phyloP scores from a whole-genome alignment of 2,113 vertebrate genomes.

The crab-eating macaque (Macaca fascicularis) region T2T-MFA8v1.1 NC_088377.1:53400501-53401000 shows the following conservation, averaged over 20 bases:
- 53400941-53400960: not conserved
- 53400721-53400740: not conserved
- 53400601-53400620: not conserved
- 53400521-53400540: not conserved
- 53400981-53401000: not conserved
- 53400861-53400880: not conserved
- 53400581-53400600: not conserved
- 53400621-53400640: not conserved
- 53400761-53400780: not conserved
- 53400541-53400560: not conserved
- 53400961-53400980: not conserved
- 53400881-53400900: not conserved
- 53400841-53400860: not conserved
- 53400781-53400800: not conserved
- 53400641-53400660: not conserved
- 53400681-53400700: not conserved
- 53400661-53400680: accelerated
- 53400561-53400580: not conserved
- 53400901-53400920: not conserved
- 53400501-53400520: not conserved
- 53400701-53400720: accelerated
- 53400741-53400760: not conserved
- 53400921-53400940: too few species aligned
- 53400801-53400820: not conserved
- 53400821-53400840: accelerated